phyloP scores from a whole-genome alignment of 30 jellyfish, hydroid and myxozoan species.

The Clytia hemisphaerica region DNA sequence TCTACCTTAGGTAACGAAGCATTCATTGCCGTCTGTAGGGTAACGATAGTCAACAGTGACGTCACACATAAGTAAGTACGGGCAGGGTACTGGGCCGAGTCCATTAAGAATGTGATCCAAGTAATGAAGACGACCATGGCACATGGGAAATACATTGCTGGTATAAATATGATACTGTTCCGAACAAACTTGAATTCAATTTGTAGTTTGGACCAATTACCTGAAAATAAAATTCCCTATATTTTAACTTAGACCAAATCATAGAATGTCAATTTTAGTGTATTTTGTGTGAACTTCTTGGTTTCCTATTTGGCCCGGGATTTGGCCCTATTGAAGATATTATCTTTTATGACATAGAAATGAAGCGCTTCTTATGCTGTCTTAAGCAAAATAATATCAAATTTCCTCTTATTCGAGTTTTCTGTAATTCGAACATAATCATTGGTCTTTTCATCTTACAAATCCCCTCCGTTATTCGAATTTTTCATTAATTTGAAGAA shows the following conservation, averaged over 20 bases:
- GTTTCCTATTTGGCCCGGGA: too few species aligned
- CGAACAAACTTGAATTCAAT: conserved; percentile 53
- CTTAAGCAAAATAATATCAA: too few species aligned
- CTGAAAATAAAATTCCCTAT: conserved; percentile 27
- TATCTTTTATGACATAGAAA: too few species aligned
- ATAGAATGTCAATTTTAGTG: not conserved
- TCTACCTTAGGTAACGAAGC: conserved; percentile 80
- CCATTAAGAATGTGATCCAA: conserved; percentile 80
- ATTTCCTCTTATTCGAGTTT: too few species aligned
- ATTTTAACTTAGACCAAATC: not conserved
- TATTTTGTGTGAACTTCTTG: too few species aligned
- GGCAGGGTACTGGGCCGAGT: conserved; percentile 87
- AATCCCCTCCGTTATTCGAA: too few species aligned
- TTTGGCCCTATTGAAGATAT: too few species aligned
- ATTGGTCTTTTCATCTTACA: too few species aligned
- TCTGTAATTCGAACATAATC: too few species aligned
- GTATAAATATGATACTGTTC: conserved; percentile 66
- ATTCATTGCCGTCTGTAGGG: conserved; percentile 76
- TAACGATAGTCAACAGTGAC: conserved; percentile 61
- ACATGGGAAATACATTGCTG: conserved; percentile 90
- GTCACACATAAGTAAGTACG: conserved; percentile 78
- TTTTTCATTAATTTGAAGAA: too few species aligned
- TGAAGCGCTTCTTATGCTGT: too few species aligned
- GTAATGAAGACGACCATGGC: conserved; percentile 69
- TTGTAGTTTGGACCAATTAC: conserved; percentile 73